These are phyloP conservation scores for Hypsibius dujardini DNA, from an alignment of 1,140 invertebrate species.

Conservation along the genomic window DNA sequence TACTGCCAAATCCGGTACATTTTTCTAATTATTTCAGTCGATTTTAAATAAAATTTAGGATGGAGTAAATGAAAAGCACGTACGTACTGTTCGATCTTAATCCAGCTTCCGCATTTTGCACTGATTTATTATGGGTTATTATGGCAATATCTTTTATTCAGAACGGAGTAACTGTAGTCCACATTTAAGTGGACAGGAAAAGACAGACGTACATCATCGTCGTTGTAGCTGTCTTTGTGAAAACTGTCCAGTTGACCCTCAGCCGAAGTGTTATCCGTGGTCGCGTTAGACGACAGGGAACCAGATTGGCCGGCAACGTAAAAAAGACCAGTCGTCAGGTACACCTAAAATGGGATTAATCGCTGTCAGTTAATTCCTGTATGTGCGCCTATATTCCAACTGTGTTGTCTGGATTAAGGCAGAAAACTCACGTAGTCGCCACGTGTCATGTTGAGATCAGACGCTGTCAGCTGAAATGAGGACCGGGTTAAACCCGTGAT, in stretches of 20 bases:
- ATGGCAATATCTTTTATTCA: too few species aligned
- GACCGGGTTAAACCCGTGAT: background rate
- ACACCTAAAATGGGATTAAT: background rate
- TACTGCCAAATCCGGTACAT: too few species aligned
- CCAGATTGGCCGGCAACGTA: background rate
- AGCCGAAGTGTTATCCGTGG: background rate
- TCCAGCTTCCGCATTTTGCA: too few species aligned
- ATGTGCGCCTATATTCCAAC: background rate
- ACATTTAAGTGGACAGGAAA: too few species aligned
- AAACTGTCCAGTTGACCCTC: background rate
- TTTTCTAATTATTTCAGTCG: too few species aligned
- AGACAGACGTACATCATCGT: background rate
- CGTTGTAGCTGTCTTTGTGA: background rate
- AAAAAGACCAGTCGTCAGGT: background rate
- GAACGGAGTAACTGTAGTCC: too few species aligned
- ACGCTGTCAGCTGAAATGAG: background rate
- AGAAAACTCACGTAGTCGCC: slow-evolving; percentile 3
- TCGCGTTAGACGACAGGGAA: background rate
- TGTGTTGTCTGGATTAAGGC: background rate
- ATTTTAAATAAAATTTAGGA: too few species aligned
- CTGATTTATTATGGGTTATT: too few species aligned
- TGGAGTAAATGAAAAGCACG: too few species aligned
- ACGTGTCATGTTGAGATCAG: background rate
- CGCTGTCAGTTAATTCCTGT: background rate
- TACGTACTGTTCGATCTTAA: too few species aligned